These are phyloP conservation scores for Anas bahamensis DNA, from an alignment of 2,797 vertebrate genomes.

Conservation along the genomic window DNA sequence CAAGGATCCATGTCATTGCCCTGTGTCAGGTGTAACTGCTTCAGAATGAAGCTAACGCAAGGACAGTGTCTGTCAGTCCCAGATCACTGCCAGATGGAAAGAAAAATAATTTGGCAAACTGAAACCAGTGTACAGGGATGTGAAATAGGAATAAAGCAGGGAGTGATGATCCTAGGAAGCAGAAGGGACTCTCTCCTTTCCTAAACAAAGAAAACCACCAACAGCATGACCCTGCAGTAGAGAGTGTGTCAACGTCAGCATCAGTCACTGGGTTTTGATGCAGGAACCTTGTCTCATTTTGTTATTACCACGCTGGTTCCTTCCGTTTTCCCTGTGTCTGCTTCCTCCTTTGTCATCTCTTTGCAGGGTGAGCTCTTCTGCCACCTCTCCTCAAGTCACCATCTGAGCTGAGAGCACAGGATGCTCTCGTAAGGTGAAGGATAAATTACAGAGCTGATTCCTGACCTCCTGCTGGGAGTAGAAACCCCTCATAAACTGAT, in stretches of 20 bases:
- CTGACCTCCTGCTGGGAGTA: background rate
- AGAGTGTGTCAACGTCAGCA: background rate
- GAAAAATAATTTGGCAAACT: background rate
- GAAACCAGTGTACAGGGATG: no score
- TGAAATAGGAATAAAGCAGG: background rate
- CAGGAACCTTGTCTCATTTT: background rate
- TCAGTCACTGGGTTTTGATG: rapidly evolving
- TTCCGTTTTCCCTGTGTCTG: background rate
- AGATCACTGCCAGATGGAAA: background rate
- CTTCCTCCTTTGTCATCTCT: background rate
- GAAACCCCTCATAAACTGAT: background rate
- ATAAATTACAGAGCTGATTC: background rate
- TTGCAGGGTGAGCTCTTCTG: background rate
- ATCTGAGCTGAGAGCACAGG: background rate
- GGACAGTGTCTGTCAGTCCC: background rate
- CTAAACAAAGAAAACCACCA: background rate
- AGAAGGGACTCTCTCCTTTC: background rate
- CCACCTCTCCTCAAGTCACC: background rate
- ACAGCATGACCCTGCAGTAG: rapidly evolving
- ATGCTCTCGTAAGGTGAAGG: background rate
- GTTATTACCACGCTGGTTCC: background rate
- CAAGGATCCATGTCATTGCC: background rate
- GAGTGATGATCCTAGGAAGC: background rate
- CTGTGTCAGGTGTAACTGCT: background rate
- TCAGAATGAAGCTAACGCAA: background rate